phyloP scores from a whole-genome alignment of 1,140 invertebrate species.

The Calycopis cecrops region DNA sequence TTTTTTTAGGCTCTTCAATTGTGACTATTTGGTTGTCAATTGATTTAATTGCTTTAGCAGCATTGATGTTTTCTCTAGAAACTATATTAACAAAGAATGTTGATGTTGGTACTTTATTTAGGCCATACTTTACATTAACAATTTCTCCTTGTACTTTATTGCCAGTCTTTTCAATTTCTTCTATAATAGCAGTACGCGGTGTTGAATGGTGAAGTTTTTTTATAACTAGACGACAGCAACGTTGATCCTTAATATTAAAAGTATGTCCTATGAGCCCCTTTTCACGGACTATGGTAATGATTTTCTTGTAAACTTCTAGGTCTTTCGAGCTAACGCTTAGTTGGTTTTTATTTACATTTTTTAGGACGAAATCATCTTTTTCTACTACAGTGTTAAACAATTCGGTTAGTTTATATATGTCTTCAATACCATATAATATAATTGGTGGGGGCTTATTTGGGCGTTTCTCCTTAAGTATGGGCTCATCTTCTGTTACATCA shows the following conservation, averaged over 20 bases:
- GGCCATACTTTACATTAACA: slow-evolving; percentile 16
- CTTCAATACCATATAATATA: slow-evolving; percentile 21
- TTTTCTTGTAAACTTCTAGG: no score
- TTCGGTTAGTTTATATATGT: slow-evolving; percentile 18
- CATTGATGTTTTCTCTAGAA: slow-evolving; percentile 3
- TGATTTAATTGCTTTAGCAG: slow-evolving; percentile 11
- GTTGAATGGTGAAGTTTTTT: slow-evolving; percentile 17
- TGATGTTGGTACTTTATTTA: slow-evolving; percentile 16
- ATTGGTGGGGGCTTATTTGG: slow-evolving; percentile 16
- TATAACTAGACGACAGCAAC: slow-evolving; percentile 17
- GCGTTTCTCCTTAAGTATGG: no score
- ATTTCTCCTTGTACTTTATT: slow-evolving; percentile 18
- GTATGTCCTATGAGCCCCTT: no score
- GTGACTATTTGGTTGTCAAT: slow-evolving; percentile 16
- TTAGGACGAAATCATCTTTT: slow-evolving; percentile 16
- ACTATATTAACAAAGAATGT: slow-evolving; percentile 17
- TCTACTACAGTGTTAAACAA: slow-evolving; percentile 12
- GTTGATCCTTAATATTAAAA: slow-evolving; percentile 19
- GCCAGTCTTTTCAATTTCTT: slow-evolving; percentile 18
- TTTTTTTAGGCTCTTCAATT: slow-evolving; percentile 9
- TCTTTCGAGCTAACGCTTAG: no score
- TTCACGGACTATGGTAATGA: no score
- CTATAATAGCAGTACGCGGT: no score
- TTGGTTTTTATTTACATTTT: no score
- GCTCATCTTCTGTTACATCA: no score